These are phyloP conservation scores for Coelopa pilipes DNA, from an alignment of 2,888 invertebrate genomes.

Conservation along the genomic window DNA sequence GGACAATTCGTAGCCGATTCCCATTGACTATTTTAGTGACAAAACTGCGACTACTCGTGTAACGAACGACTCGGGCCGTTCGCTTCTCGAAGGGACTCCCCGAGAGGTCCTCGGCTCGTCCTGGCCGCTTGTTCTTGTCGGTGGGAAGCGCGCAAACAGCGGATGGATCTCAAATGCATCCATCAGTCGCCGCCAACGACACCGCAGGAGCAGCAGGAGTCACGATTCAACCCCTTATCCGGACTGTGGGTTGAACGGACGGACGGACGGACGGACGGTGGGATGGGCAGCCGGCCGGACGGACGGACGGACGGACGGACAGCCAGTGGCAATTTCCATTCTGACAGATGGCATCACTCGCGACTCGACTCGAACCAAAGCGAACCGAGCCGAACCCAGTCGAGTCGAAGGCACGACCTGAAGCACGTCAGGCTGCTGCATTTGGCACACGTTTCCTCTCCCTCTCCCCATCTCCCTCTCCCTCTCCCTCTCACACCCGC, in stretches of 20 bases:
- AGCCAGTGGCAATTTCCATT: conserved; percentile 46
- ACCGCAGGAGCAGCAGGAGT: conserved; percentile 20
- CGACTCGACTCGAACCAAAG: no score
- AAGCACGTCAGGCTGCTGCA: conserved; percentile 39
- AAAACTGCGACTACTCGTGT: no score
- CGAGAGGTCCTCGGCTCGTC: background rate
- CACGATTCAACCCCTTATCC: conserved; percentile 38
- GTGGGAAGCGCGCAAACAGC: conserved; percentile 15
- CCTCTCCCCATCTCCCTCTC: background rate
- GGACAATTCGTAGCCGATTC: no score
- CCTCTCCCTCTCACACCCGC: background rate
- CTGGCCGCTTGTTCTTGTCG: background rate
- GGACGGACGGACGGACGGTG: conserved; percentile 1
- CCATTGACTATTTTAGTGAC: no score
- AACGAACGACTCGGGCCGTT: background rate
- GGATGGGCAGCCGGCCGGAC: conserved; percentile 7
- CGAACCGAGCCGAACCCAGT: conserved; percentile 49
- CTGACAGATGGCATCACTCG: conserved; percentile 62
- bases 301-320: conserved; percentile 15
- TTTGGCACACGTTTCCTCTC: conserved; percentile 55
- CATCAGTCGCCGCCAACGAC: conserved; percentile 26
- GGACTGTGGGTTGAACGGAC: background rate
- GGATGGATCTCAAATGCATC: conserved; percentile 30
- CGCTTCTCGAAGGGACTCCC: background rate
- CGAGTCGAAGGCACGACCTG: conserved; percentile 32